Evolutionary conservation across 2,888 invertebrate species (phyloP).

Genomic region (Metallyticus violacea): DNA sequence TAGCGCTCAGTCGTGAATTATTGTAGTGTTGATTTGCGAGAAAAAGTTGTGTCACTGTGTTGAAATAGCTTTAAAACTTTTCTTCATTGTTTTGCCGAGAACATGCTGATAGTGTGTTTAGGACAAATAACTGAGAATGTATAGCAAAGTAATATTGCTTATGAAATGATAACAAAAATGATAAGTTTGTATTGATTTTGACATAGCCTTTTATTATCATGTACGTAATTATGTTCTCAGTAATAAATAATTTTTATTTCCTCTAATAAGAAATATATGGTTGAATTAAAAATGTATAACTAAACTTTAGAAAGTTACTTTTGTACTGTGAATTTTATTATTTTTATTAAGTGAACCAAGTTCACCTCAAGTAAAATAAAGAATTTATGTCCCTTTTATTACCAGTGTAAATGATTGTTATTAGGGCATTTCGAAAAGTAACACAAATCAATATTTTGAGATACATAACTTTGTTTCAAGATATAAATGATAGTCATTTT

Average conservation of each 20-base stretch:
- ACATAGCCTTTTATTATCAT: slow-evolving; percentile 6
- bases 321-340: slow-evolving; percentile 35
- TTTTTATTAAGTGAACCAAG: slow-evolving; percentile 32
- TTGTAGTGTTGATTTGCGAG: background rate
- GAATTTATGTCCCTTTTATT: slow-evolving; percentile 17
- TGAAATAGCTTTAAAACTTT: background rate
- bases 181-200: background rate
- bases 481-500: too few species aligned
- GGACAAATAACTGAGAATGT: background rate
- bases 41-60: background rate
- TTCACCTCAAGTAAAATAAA: slow-evolving; percentile 24
- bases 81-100: background rate
- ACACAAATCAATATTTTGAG: too few species aligned
- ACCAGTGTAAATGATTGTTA: too few species aligned
- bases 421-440: too few species aligned
- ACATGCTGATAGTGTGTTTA: background rate
- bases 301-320: slow-evolving; percentile 32
- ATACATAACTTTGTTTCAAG: too few species aligned
- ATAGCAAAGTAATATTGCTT: background rate
- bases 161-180: background rate
- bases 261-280: slow-evolving; percentile 12
- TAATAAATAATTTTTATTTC: slow-evolving; percentile 15
- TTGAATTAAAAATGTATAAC: slow-evolving; percentile 21
- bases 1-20: slow-evolving; percentile 1
- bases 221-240: slow-evolving; percentile 7